These are phyloP conservation scores for Helleia helle DNA, from an alignment of 2,888 invertebrate genomes.

Conservation along the genomic window DNA sequence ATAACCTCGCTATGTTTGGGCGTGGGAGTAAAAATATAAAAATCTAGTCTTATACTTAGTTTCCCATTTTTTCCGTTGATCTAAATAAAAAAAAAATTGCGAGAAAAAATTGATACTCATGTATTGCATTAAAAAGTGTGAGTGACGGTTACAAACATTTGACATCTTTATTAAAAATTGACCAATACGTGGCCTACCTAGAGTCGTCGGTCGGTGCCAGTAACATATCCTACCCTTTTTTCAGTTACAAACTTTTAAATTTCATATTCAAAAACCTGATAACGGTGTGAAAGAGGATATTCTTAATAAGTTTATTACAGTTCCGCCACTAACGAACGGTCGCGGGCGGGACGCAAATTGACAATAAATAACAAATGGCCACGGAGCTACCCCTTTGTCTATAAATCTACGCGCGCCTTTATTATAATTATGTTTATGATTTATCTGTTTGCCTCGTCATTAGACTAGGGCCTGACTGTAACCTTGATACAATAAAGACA, in stretches of 20 bases:
- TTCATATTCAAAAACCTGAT: constrained; percentile 15
- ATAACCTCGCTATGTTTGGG: too few species aligned
- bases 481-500: not conserved
- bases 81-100: too few species aligned
- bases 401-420: constrained; percentile 25
- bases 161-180: too few species aligned
- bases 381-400: constrained; percentile 35
- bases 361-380: constrained; percentile 53
- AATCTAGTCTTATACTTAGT: too few species aligned
- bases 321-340: constrained; percentile 44
- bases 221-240: not conserved
- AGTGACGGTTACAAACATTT: too few species aligned
- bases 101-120: too few species aligned
- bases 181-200: too few species aligned
- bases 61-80: too few species aligned
- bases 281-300: constrained; percentile 29
- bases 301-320: constrained; percentile 51
- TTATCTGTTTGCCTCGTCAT: constrained; percentile 16
- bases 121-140: too few species aligned
- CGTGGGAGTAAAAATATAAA: too few species aligned
- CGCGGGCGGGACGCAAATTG: constrained; percentile 44
- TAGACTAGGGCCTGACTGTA: constrained; percentile 2
- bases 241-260: not conserved
- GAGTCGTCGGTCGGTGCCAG: too few species aligned
- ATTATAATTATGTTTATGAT: constrained; percentile 22